A percentile compares a stretch with the other conserved stretches of the same genome.
Evolutionary conservation across 2,113 vertebrate species (phyloP).

Genomic region (Circaetus gallicus): DNA sequence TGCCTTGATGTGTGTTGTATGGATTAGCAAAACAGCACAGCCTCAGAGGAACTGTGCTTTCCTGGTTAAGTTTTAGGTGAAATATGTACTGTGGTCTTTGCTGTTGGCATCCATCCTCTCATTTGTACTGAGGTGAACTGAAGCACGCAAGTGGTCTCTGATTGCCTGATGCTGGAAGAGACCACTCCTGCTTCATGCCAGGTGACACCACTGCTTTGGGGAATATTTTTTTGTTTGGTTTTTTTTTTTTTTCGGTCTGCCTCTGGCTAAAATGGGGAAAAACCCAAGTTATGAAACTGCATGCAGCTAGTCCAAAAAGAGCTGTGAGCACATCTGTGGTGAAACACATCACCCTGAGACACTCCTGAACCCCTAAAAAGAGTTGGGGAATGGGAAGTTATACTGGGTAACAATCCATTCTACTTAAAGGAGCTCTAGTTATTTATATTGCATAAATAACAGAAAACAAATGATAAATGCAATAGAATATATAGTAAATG

Average conservation of each 20-base stretch:
- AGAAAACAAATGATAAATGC: background rate
- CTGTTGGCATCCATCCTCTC: background rate
- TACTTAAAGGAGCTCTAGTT: background rate
- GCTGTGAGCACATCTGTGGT: background rate
- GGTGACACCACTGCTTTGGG: background rate
- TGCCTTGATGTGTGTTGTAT: background rate
- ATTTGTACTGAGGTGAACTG: background rate
- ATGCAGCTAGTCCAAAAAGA: background rate
- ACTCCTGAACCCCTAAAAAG: background rate
- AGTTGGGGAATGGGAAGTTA: background rate
- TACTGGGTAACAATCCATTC: background rate
- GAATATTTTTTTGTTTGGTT: background rate
- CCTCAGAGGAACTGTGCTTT: background rate
- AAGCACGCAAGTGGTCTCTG: background rate
- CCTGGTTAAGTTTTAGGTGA: background rate
- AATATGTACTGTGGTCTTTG: background rate
- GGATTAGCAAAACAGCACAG: background rate
- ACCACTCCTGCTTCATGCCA: background rate
- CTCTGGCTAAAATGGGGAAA: background rate
- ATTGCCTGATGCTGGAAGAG: background rate
- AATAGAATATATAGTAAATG: background rate
- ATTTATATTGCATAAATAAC: background rate
- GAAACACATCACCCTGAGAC: background rate
- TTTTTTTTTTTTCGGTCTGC: background rate
- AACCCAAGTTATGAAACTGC: background rate